Conservation (phyloP, 2,113 vertebrate species). For the Bos indicus region DNA sequence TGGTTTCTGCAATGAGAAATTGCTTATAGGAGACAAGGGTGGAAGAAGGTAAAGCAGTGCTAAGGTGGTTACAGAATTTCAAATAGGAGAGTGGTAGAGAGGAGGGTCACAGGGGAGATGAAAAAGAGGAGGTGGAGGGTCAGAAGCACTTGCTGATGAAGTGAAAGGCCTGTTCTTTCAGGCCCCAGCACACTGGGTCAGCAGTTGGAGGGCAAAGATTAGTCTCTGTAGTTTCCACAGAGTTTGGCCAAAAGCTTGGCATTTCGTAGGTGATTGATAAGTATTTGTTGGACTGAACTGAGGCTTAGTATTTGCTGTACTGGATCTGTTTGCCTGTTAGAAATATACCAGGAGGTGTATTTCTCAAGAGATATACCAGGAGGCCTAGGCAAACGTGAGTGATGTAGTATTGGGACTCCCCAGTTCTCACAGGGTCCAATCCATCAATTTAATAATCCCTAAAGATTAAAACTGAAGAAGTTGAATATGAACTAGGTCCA, state of each 20-base stretch:
- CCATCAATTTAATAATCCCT: neutral
- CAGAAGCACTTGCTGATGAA: neutral
- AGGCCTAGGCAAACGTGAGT: neutral
- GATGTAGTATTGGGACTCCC: neutral
- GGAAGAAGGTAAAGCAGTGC: neutral
- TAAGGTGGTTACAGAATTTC: neutral
- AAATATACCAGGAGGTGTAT: neutral
- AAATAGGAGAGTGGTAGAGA: neutral
- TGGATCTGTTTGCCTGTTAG: neutral
- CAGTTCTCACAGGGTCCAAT: neutral
- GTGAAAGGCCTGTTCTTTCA: neutral
- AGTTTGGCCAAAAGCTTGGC: neutral
- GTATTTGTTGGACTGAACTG: neutral
- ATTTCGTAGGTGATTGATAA: neutral
- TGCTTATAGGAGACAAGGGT: neutral
- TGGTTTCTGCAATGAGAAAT: neutral
- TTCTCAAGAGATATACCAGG: neutral
- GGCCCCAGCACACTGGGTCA: neutral
- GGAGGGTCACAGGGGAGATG: rapidly evolving
- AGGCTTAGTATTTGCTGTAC: neutral
- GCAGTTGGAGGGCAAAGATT: neutral
- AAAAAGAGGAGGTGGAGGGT: neutral
- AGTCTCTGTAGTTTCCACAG: neutral
- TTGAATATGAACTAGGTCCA: neutral
- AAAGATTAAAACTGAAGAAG: neutral